phyloP scores from a whole-genome alignment of 2,888 invertebrate genomes.

The Mesorhabditis sp. region DNA sequence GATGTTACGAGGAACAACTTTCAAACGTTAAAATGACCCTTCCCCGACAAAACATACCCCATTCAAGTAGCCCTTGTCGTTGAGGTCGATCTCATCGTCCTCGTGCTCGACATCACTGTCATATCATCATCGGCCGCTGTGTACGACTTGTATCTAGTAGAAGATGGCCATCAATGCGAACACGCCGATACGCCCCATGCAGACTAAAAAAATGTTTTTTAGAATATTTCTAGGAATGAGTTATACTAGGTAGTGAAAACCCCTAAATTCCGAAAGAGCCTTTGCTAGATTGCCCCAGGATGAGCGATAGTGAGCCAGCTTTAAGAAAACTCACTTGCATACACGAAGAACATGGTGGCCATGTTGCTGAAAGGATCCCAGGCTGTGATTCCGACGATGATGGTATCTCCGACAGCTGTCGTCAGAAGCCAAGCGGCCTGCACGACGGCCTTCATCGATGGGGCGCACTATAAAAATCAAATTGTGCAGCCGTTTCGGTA shows the following conservation, averaged over 20 bases:
- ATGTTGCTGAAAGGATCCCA: slow-evolving; percentile 42
- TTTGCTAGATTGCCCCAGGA: not conserved
- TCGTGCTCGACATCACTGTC: slow-evolving; percentile 9
- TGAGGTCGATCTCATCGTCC: slow-evolving; percentile 7
- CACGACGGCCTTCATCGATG: slow-evolving; percentile 87
- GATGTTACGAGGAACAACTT: too few species aligned
- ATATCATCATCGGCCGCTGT: slow-evolving; percentile 35
- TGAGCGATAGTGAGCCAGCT: not conserved
- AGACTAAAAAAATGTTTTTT: slow-evolving; percentile 61
- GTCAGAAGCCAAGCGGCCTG: slow-evolving; percentile 88
- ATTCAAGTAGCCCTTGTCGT: too few species aligned
- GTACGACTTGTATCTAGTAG: slow-evolving; percentile 66
- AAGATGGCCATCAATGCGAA: slow-evolving; percentile 76
- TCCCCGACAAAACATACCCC: too few species aligned
- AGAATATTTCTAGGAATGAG: slow-evolving; percentile 1
- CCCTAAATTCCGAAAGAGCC: not conserved
- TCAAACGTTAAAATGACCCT: too few species aligned
- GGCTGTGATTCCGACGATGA: slow-evolving; percentile 76
- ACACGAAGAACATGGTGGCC: slow-evolving; percentile 47
- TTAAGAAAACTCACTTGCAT: slow-evolving; percentile 27
- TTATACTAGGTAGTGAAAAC: not conserved
- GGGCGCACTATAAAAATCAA: slow-evolving; percentile 69
- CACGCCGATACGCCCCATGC: slow-evolving; percentile 81
- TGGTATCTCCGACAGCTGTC: slow-evolving; percentile 84
- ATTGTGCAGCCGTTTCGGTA: not conserved